Base-by-base conservation (phyloP, 2,797 vertebrate species). In the Rallus crepitans region DNA sequence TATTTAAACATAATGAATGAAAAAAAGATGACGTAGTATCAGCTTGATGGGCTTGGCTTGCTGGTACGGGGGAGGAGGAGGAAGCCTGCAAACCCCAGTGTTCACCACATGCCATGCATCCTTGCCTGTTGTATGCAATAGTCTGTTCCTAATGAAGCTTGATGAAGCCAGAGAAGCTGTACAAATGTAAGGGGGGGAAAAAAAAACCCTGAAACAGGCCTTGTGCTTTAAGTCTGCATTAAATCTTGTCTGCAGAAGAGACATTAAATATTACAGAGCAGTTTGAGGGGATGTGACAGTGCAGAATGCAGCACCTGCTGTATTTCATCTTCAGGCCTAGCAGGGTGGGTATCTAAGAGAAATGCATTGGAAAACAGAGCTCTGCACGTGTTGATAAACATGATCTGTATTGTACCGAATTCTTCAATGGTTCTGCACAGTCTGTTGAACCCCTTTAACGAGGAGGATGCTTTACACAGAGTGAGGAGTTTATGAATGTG, bases 141-240 rank as follows among this genome's bases (percentile, higher is more conserved):
- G 20, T 14, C 64, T 94, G 42, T 6, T 87, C 89, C 57, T 95
- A 82, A 95, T 19, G 53, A 73, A 85, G 71, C 84, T 56, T 79
- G 68, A 89, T 13, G 57, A 56, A 86, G 85, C 82, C 94, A 87
- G 52, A 1, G 35, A 70, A 89, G 57, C 64, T 56, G 79, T 70
- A 82, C 47, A 66, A 81, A 68, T 15, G 24, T 42, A 40, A 81
- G 15, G 15, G 45, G 75, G 60, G 27, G 23, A 17, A 60, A 56
- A 37, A 39, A 24, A 17, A 16, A 2, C 14, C 25, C 52, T 19
- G 42, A 53, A 53, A 11, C 53, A 55, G 45, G 55, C 42, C 39
- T 55, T 5, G 20, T 39, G 63, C 59, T 82, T 84, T 57, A 71
- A 60, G 7, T 3, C 47, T 69, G 47, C 75, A 39, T 78, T 82